These are phyloP conservation scores for Alauda arvensis DNA, from an alignment of 2,797 vertebrate genomes.

Conservation along the genomic window DNA sequence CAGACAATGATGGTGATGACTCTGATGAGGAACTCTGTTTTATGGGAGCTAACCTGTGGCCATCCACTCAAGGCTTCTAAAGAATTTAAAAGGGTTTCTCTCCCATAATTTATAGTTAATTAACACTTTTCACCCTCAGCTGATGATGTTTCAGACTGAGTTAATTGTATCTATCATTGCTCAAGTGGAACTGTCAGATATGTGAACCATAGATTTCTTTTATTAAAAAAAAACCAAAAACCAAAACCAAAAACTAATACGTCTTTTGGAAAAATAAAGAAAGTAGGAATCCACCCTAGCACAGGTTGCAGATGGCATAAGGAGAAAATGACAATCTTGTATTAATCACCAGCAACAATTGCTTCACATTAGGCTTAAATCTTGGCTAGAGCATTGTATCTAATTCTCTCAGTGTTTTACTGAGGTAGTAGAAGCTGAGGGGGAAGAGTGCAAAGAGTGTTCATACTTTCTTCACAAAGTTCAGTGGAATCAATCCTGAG, in stretches of 20 bases:
- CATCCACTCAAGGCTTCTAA: background rate
- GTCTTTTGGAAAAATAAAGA: background rate
- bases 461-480: background rate
- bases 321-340: background rate
- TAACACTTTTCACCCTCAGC: constrained; percentile 14
- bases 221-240: background rate
- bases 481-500: background rate
- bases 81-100: background rate
- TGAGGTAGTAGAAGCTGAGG: background rate
- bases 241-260: background rate
- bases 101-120: background rate
- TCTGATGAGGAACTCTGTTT: background rate
- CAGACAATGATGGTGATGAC: background rate
- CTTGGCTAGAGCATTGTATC: background rate
- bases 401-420: background rate
- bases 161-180: background rate
- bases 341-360: background rate
- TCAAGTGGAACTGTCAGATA: background rate
- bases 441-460: background rate
- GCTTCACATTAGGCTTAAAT: background rate
- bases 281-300: background rate
- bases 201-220: background rate
- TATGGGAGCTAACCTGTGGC: background rate
- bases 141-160: background rate
- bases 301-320: background rate